phyloP scores from a whole-genome alignment of 2,797 vertebrate species.

The Lacerta agilis region DNA sequence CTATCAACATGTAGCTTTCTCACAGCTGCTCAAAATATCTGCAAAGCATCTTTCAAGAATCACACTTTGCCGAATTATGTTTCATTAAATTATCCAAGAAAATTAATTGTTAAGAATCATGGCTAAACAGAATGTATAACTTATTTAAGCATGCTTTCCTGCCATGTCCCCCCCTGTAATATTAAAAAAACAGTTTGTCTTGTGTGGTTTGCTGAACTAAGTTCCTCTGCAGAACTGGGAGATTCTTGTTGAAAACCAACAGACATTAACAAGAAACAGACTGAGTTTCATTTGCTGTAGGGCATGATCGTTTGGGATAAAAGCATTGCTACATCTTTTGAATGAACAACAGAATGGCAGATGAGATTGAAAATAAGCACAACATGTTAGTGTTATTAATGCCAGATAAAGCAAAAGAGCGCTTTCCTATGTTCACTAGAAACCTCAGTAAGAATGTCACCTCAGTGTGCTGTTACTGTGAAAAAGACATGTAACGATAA shows the following conservation, averaged over 20 bases:
- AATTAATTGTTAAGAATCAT: conserved; percentile 30
- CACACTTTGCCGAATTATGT: conserved; percentile 49
- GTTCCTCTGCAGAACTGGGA: not conserved
- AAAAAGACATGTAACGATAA: not conserved
- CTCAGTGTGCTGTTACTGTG: not conserved
- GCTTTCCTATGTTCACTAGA: not conserved
- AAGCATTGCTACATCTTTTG: too few species aligned
- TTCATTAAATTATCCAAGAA: conserved; percentile 46
- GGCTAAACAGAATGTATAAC: conserved; percentile 38
- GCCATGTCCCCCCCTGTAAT: conserved; percentile 31
- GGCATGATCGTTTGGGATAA: too few species aligned
- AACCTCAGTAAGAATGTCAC: not conserved
- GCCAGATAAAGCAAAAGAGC: not conserved
- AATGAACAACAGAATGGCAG: too few species aligned
- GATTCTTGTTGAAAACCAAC: not conserved
- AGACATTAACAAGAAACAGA: not conserved
- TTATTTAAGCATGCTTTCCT: conserved; percentile 46
- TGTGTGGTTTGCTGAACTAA: not conserved
- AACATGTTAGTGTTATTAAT: not conserved
- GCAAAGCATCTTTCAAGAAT: conserved; percentile 58
- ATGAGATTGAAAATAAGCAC: too few species aligned
- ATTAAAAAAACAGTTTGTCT: conserved; percentile 8
- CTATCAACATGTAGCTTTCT: conserved; percentile 59
- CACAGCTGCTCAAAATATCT: conserved; percentile 49
- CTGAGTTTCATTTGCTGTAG: not conserved